These are phyloP conservation scores for Heliconius ismenius DNA, from an alignment of 2,888 invertebrate species.

Conservation along the genomic window DNA sequence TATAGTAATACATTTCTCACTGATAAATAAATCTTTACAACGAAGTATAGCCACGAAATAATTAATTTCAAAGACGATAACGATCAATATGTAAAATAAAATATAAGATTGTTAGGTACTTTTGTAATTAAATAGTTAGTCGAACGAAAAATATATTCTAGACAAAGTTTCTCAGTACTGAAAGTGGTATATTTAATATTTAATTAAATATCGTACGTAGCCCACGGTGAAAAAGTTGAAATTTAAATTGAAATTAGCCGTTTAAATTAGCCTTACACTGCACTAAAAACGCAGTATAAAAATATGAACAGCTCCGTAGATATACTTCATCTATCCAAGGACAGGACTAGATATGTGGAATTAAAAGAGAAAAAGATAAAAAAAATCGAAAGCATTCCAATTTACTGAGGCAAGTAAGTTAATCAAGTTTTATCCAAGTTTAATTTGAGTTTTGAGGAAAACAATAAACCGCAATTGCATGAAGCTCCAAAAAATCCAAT, in stretches of 20 bases:
- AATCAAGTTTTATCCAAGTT: conserved; percentile 8
- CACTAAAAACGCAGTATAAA: background rate
- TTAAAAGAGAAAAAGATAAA: background rate
- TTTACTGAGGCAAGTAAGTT: background rate
- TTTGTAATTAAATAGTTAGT: too few species aligned
- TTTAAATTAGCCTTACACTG: background rate
- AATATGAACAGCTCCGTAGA: background rate
- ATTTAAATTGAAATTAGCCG: too few species aligned
- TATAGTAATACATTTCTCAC: too few species aligned
- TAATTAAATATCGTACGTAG: background rate
- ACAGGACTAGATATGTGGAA: too few species aligned
- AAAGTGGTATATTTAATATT: background rate
- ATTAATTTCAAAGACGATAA: background rate
- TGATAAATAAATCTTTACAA: background rate
- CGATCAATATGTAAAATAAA: background rate
- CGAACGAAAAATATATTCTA: background rate
- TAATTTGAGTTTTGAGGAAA: conserved; percentile 11
- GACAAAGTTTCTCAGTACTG: background rate
- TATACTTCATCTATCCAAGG: too few species aligned
- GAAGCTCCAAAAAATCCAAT: conserved; percentile 30
- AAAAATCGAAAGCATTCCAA: background rate
- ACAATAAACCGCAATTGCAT: conserved; percentile 21
- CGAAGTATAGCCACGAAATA: background rate
- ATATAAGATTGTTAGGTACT: background rate
- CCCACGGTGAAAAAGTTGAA: background rate